Evolutionary conservation across 2,113 vertebrate genomes (phyloP), one percentile per base, ranked within the genome.

Genomic region (Crocuta crocuta): DNA sequence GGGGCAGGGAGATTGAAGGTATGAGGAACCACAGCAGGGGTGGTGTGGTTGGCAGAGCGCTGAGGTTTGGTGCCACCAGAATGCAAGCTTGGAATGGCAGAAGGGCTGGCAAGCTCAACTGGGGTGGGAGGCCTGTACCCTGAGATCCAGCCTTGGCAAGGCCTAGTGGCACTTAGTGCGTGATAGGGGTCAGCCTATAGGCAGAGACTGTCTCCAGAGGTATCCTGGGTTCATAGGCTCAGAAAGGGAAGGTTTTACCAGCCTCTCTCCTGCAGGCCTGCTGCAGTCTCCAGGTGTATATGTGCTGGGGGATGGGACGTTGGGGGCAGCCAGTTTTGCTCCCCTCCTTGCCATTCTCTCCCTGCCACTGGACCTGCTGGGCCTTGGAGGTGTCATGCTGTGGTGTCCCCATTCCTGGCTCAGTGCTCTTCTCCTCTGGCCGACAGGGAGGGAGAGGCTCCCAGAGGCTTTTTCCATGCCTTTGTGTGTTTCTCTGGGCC

Each of bases 401-500:
- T 23, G n/a, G 83, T 61, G 50, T 78, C 81, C 94, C 80, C 58
- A 4, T 35, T 78, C 61, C 91, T 15, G 21, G 31, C 33, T 84
- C n/a, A 2, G 21, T 15, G 12, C 55, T 7, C 24, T 45, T 28
- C 26, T 39, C 80, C 45, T 33, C 24, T 28, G 12, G 73, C 39
- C 39, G n/a, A 1, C 12, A 66, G 43, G 82, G 55, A 80, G 33
- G 74, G 21, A 70, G 55, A 35, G 61, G 55, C 50, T 12, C 16
- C 79, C 33, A 35, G 58, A 31, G 45, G 74, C 73, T 23, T 33
- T 53, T 43, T 71, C 61, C 55, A 1, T 15, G 85, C 45, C 83
- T 94, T 89, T 95, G 86, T 94, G 78, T 35, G 50, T 79, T 70
- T 91, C 58, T 61, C 35, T 71, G 68, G 97, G 82, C 68, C 83